phyloP scores from a whole-genome alignment of 2,113 vertebrate genomes.

The Abramis brama region DNA sequence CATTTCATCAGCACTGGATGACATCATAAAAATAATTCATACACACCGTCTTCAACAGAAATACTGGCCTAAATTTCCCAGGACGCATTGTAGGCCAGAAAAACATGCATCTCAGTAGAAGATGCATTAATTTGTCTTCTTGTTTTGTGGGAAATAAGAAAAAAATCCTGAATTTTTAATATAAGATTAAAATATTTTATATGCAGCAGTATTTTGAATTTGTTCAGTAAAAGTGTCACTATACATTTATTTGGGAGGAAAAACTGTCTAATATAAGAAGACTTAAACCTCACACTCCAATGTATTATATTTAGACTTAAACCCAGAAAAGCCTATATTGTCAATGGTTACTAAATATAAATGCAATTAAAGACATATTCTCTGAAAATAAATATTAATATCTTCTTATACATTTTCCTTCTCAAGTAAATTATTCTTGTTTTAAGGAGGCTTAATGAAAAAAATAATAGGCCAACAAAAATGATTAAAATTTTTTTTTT shows the following conservation, averaged over 20 bases:
- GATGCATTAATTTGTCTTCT: no score
- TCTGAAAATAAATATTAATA: neutral
- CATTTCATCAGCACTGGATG: constrained; percentile 17
- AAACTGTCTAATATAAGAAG: neutral
- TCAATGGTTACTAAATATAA: neutral
- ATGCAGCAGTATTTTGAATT: neutral
- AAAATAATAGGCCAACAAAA: neutral
- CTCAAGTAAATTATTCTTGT: neutral
- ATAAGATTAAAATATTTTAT: neutral
- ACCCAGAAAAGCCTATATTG: no score
- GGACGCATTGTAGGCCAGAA: neutral
- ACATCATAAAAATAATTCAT: constrained; percentile 15
- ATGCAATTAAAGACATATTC: neutral
- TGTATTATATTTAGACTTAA: no score
- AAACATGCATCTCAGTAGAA: neutral
- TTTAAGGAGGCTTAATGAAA: neutral
- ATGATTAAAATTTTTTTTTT: no score
- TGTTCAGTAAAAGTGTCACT: neutral
- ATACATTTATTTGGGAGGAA: neutral
- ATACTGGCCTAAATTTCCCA: neutral
- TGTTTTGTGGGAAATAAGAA: no score
- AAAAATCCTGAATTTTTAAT: no score
- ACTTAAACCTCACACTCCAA: no score
- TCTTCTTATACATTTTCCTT: neutral
- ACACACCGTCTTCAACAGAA: neutral